phyloP scores from a whole-genome alignment of 2,113 vertebrate species.

The Leptosomus discolor region DNA sequence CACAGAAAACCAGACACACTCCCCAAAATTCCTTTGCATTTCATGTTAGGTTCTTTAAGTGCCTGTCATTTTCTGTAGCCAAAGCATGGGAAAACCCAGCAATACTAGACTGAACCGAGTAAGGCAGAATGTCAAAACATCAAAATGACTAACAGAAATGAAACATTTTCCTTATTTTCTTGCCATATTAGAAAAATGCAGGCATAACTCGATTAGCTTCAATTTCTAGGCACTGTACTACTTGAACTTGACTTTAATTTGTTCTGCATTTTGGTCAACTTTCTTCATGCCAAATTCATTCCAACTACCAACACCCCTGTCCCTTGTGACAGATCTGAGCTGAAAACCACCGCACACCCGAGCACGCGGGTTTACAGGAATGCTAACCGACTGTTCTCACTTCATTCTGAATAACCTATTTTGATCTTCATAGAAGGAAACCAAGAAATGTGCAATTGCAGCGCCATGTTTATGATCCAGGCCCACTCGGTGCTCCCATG shows the following conservation, averaged over 20 bases:
- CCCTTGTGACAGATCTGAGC: background rate
- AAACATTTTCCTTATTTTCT: slow-evolving; percentile 10
- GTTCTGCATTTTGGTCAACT: slow-evolving; percentile 15
- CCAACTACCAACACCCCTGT: background rate
- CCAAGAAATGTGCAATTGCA: background rate
- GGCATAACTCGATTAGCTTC: background rate
- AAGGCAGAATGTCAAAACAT: background rate
- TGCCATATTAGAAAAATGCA: background rate
- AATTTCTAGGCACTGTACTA: background rate
- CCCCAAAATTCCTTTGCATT: background rate
- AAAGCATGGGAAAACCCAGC: background rate
- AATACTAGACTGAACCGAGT: background rate
- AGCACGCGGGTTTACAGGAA: background rate
- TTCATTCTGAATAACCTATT: background rate
- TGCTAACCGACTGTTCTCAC: background rate
- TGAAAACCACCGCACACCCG: background rate
- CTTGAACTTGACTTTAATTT: background rate
- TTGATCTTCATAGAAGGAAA: background rate
- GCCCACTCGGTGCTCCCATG: background rate
- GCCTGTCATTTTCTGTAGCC: background rate
- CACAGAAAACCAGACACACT: background rate
- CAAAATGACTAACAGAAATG: background rate
- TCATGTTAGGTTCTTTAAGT: background rate
- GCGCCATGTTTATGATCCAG: background rate
- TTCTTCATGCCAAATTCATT: background rate